These are phyloP conservation scores for Misgurnus anguillicaudatus DNA, from an alignment of 2,113 vertebrate species.

Conservation along the genomic window DNA sequence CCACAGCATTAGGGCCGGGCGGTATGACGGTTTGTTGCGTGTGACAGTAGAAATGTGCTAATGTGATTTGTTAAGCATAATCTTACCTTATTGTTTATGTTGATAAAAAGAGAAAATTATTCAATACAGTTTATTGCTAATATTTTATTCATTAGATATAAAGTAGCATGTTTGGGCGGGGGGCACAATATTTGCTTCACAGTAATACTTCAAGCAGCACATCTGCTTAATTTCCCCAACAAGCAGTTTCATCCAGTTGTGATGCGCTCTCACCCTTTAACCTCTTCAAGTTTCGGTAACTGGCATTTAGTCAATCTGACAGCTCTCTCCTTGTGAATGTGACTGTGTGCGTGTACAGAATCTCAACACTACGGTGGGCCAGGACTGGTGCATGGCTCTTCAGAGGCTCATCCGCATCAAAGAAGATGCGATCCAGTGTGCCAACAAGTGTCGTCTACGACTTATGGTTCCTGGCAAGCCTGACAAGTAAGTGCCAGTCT, in stretches of 20 bases:
- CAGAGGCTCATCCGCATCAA: slow-evolving; percentile 86
- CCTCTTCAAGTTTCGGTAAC: slow-evolving; percentile 20
- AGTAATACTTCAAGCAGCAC: too few relatives aligned
- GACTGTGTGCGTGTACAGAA: slow-evolving; percentile 69
- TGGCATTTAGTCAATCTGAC: slow-evolving; percentile 15
- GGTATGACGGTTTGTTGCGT: too few relatives aligned
- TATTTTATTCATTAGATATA: too few relatives aligned
- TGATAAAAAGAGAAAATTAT: too few relatives aligned
- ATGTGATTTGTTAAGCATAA: too few relatives aligned
- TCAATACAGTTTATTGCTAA: too few relatives aligned
- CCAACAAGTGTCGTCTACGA: slow-evolving; percentile 85
- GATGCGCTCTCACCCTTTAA: background rate
- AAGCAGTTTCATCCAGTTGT: background rate
- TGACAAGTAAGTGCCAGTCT: slow-evolving; percentile 77
- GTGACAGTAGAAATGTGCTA: too few relatives aligned
- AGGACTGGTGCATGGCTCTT: slow-evolving; percentile 87
- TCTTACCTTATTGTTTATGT: too few relatives aligned
- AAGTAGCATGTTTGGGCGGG: too few relatives aligned
- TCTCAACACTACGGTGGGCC: slow-evolving; percentile 84
- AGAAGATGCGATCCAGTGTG: slow-evolving; percentile 85
- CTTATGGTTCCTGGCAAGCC: slow-evolving; percentile 86
- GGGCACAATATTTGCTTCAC: too few relatives aligned
- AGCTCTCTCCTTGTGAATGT: slow-evolving; percentile 25
- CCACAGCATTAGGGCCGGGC: background rate
- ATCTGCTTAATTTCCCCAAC: background rate